Base-by-base conservation (phyloP, 2,797 vertebrate genomes). In the Fistularia commersonii region DNA sequence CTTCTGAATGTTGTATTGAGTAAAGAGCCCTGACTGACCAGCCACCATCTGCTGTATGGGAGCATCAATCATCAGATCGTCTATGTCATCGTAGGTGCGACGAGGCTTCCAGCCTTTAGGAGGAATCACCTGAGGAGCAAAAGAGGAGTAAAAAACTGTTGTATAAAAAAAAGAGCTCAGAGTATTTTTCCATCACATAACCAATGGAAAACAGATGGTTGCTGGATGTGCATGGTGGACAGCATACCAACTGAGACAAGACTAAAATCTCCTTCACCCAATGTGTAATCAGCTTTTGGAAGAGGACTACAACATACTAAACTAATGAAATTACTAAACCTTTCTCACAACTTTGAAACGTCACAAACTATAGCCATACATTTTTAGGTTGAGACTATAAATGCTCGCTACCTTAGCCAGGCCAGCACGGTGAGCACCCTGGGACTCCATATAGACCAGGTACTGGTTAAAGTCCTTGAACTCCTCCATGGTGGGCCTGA, bases 21-120 rank as follows among this genome's bases (percentile, higher is more conserved):
- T 98, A 72, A 97, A 99, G 51, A 99, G 92, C 31, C 97, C 96
- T 0, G 94, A 96, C 43, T 96, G 94, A 43, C 97, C 97, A 1
- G 93, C 95, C 52, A 98, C 93, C 90, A 95, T 96, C 82, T 99
- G 97, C 74, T 98, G 94, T 77, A 99, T 96, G 1, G 96, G 97
- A 32, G 96, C 93, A 48, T 94, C 94, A 58, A 99, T 99, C 64
- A 97, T 85, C 66, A 98, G 72, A 62, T 95, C 90, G 74, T 97
- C 97, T 57, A 99, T 95, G 81, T 98, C 93, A 40, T 97, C 88
- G 49, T 99, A 99, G 69, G 88, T 92, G 7, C 88, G 92, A 60
- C 96, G 92, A 8, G 97, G 97, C 64, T 94, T 98, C 96, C 97
- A 99, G 49, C 91, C 93, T 76, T 92, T 92, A 6, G 93, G 93